phyloP scores from a whole-genome alignment of 2,888 invertebrate genomes.

The Orthosia gracilis region DNA sequence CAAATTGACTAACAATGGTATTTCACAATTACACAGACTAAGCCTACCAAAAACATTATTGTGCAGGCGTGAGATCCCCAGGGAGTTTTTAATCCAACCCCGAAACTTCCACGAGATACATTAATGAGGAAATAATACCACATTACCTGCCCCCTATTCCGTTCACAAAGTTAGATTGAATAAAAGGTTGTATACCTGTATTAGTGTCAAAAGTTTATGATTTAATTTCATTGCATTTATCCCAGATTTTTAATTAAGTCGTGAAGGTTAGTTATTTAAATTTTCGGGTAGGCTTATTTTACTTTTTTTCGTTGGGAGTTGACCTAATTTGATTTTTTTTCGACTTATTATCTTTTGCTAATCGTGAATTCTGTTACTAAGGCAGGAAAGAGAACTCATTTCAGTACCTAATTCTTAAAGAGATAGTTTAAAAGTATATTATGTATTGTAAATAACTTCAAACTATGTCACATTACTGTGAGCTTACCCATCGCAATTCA shows the following conservation, averaged over 20 bases:
- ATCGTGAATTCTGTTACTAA: background rate
- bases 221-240: conserved; percentile 81
- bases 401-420: background rate
- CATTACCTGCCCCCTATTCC: conserved; percentile 84
- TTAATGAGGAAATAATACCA: conserved; percentile 89
- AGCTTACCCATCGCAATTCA: background rate
- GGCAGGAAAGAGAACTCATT: background rate
- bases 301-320: conserved; percentile 31
- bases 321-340: conserved; percentile 49
- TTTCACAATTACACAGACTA: conserved; percentile 45
- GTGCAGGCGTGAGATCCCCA: conserved; percentile 80
- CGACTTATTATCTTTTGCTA: conserved; percentile 27
- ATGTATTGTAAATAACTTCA: background rate
- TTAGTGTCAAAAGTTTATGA: conserved; percentile 83
- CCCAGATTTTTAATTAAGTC: conserved; percentile 59
- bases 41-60: conserved; percentile 73
- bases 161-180: conserved; percentile 88
- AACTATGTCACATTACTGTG: background rate
- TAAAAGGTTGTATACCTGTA: conserved; percentile 84
- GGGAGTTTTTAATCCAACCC: conserved; percentile 87
- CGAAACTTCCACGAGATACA: conserved; percentile 83
- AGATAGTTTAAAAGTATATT: background rate
- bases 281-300: conserved; percentile 31
- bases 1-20: conserved; percentile 24
- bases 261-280: conserved; percentile 39